These are phyloP conservation scores for Erynnis tages DNA, from an alignment of 2,888 invertebrate genomes.

Conservation along the genomic window DNA sequence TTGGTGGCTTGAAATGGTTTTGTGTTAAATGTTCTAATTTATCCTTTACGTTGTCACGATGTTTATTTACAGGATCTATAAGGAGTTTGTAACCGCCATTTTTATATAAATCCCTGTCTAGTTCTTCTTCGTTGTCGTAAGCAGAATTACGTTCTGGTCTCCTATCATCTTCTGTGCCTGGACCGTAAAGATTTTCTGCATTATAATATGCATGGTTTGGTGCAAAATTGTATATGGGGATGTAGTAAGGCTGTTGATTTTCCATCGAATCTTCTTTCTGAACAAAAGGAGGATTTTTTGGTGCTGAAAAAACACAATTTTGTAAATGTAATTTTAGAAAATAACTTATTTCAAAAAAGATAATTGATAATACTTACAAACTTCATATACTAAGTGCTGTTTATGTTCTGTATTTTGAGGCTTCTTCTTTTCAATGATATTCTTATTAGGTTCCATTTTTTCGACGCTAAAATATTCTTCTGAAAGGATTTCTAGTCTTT, in stretches of 20 bases:
- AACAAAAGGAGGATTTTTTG: conserved; percentile 33
- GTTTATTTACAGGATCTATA: neutral
- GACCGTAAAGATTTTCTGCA: conserved; percentile 47
- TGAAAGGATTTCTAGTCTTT: conserved; percentile 5
- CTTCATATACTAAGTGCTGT: conserved; percentile 51
- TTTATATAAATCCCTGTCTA: neutral
- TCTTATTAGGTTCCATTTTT: neutral
- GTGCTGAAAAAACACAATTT: too few relatives aligned
- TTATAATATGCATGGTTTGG: conserved; percentile 38
- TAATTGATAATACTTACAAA: too few relatives aligned
- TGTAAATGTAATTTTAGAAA: too few relatives aligned
- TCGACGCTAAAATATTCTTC: neutral
- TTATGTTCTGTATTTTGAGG: conserved; percentile 28
- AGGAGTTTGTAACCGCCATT: neutral
- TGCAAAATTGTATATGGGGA: conserved; percentile 47
- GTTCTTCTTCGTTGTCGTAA: conserved; percentile 1
- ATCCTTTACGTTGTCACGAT: neutral
- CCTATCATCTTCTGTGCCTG: conserved; percentile 38
- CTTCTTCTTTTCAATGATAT: neutral
- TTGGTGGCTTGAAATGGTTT: neutral
- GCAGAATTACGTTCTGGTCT: neutral
- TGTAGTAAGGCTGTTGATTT: conserved; percentile 45
- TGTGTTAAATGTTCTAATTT: neutral
- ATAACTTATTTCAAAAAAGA: too few relatives aligned
- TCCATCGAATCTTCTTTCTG: conserved; percentile 16